A percentile compares a stretch with the other conserved stretches of the same genome.
phyloP scores from a whole-genome alignment of 1,140 invertebrate species.

The Planococcus citri region DNA sequence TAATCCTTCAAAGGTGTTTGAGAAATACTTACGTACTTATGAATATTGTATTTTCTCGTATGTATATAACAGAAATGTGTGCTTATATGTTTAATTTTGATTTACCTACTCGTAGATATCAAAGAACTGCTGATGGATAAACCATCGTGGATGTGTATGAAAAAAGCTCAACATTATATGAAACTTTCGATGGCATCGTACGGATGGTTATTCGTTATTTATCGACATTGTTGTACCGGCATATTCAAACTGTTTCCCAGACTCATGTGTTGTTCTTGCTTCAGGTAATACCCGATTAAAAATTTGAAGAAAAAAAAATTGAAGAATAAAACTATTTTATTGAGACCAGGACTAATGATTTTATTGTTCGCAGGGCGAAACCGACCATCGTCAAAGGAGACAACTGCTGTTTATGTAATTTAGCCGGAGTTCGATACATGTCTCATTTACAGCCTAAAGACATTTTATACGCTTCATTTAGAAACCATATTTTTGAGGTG shows the following conservation, averaged over 20 bases:
- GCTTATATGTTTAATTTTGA: too few species aligned
- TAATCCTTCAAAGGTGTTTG: too few species aligned
- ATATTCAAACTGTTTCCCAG: conserved; percentile 56
- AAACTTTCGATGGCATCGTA: conserved; percentile 71
- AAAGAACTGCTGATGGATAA: conserved; percentile 45
- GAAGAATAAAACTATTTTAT: background rate
- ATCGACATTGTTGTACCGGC: conserved; percentile 56
- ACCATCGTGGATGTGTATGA: conserved; percentile 66
- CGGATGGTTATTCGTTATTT: conserved; percentile 80
- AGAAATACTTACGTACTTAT: too few species aligned
- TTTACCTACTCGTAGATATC: conserved; percentile 35
- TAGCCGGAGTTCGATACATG: conserved; percentile 65
- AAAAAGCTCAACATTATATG: conserved; percentile 59
- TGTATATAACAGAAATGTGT: too few species aligned
- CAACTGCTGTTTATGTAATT: conserved; percentile 81
- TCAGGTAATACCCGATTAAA: conserved; percentile 44
- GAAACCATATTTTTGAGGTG: conserved; percentile 73
- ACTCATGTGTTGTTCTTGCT: conserved; percentile 60
- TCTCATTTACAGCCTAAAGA: conserved; percentile 61
- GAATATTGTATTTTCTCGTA: too few species aligned
- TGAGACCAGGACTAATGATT: background rate
- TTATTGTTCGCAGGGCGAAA: conserved; percentile 41
- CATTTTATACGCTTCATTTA: conserved; percentile 74
- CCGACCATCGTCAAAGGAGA: conserved; percentile 60
- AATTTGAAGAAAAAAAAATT: too few species aligned